These are phyloP conservation scores for Magallana ariakensis DNA, from an alignment of 1,140 invertebrate genomes.

Conservation along the genomic window DNA sequence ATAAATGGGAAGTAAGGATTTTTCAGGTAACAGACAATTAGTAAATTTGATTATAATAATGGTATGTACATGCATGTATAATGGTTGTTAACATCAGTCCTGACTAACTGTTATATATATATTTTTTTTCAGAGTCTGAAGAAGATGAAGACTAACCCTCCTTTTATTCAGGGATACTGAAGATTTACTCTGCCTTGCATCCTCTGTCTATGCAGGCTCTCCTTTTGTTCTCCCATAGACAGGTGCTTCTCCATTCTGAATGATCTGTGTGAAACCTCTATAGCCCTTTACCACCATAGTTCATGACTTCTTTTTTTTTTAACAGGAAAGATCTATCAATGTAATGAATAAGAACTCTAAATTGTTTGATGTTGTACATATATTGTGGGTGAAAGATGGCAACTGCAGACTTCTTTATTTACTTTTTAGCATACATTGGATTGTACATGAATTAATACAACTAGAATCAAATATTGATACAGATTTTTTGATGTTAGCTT, in stretches of 20 bases:
- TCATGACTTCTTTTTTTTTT: background rate
- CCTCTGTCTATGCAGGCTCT: constrained; percentile 7
- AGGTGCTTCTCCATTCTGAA: constrained; percentile 16
- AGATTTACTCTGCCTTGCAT: background rate
- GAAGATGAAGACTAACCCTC: constrained; percentile 36
- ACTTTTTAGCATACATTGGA: background rate
- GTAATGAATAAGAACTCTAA: background rate
- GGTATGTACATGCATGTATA: too few relatives aligned
- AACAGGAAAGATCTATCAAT: background rate
- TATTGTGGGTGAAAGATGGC: background rate
- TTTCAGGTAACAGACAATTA: too few relatives aligned
- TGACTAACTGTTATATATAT: too few relatives aligned
- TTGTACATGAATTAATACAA: background rate
- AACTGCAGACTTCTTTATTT: background rate
- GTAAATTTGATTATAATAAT: too few relatives aligned
- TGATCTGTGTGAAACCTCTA: background rate
- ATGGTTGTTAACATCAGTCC: too few relatives aligned
- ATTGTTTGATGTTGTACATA: constrained; percentile 13
- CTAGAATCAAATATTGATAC: constrained; percentile 4
- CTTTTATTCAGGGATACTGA: background rate
- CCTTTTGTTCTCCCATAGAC: background rate
- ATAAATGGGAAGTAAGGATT: too few relatives aligned
- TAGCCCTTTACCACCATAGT: background rate
- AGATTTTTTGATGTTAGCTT: background rate
- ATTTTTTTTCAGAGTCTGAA: constrained; percentile 45